Evolutionary conservation across 2,888 invertebrate species (phyloP).

Genomic region (Microplitis manilae): DNA sequence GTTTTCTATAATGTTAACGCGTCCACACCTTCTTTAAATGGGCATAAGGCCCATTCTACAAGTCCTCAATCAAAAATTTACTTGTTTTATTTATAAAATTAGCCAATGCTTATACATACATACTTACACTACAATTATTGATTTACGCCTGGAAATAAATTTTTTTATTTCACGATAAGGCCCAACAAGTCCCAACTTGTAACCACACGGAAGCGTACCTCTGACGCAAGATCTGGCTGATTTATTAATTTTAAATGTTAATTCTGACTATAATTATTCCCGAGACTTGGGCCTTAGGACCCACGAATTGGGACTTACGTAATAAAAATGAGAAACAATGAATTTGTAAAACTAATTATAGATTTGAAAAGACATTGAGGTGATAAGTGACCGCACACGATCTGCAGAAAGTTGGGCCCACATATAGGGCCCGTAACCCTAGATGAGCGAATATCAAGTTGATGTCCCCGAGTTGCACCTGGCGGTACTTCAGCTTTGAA

Average conservation of each 20-base stretch:
- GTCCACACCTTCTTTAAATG: conserved; percentile 39
- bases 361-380: not conserved
- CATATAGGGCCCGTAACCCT: conserved; percentile 64
- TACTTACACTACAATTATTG: conserved; percentile 8
- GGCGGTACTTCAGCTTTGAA: conserved; percentile 68
- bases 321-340: no score
- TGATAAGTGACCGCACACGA: conserved; percentile 44
- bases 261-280: no score
- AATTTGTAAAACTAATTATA: conserved; percentile 21
- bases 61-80: conserved; percentile 1
- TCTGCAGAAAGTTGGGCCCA: conserved; percentile 40
- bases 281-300: not conserved
- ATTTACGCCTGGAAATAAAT: not conserved
- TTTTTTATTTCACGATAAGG: conserved; percentile 7
- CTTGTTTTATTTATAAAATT: conserved; percentile 1
- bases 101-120: not conserved
- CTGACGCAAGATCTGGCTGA: conserved; percentile 24
- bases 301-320: not conserved
- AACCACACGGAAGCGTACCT: conserved; percentile 27
- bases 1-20: conserved; percentile 38
- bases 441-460: conserved; percentile 63
- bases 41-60: conserved; percentile 19
- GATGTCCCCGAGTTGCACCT: conserved; percentile 66
- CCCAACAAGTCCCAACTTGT: not conserved
- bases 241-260: conserved; percentile 18